phyloP scores from a whole-genome alignment of 2,797 vertebrate genomes.

The Thripadectes ignobilis region DNA sequence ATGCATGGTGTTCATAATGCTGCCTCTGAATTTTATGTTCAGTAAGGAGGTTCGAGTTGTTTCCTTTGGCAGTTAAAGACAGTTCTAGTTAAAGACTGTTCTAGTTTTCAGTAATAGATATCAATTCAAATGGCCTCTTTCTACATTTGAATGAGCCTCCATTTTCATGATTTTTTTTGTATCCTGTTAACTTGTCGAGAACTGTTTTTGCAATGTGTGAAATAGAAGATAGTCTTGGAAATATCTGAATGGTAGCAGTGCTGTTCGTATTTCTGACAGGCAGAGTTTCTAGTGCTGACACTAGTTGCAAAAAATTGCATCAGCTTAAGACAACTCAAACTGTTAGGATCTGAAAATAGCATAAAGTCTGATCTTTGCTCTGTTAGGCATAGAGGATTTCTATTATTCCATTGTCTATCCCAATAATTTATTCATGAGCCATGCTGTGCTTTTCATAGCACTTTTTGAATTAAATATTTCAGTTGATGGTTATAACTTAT shows the following conservation, averaged over 20 bases:
- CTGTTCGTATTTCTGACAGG: not conserved
- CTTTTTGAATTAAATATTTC: not conserved
- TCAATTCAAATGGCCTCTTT: not conserved
- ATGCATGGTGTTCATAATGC: not conserved
- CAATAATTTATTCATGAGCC: not conserved
- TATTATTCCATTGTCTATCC: not conserved
- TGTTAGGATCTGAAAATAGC: not conserved
- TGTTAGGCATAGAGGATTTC: not conserved
- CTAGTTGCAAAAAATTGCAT: not conserved
- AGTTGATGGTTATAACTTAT: not conserved
- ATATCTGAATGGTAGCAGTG: not conserved
- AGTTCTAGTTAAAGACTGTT: not conserved
- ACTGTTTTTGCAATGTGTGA: not conserved
- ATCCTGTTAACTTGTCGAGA: not conserved
- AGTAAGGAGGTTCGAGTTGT: not conserved
- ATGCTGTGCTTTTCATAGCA: not conserved
- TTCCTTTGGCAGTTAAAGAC: not conserved
- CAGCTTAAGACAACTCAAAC: not conserved
- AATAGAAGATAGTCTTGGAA: not conserved
- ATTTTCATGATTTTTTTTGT: not conserved
- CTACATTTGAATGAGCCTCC: not conserved
- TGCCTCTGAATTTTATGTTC: not conserved
- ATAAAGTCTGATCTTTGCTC: accelerated
- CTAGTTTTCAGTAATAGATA: not conserved
- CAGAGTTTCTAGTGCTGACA: not conserved